Base-by-base conservation (phyloP, 2,797 vertebrate species). In the Danionella dracula region DNA sequence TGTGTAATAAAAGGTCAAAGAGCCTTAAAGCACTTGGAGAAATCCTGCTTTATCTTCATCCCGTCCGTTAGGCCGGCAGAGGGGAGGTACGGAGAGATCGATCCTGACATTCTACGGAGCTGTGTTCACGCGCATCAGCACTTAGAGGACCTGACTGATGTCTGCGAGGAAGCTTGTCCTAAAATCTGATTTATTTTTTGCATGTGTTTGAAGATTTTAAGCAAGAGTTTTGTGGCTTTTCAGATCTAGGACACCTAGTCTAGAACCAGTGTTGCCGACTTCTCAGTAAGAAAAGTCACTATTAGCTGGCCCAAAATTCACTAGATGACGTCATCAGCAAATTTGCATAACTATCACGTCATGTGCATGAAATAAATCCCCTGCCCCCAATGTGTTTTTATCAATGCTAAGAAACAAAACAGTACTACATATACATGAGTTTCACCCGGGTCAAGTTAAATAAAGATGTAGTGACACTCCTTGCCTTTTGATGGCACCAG, bases 1-100 rank as follows among this genome's bases (percentile, higher is more conserved):
- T 79, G 83, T 69, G 67, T 77, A 75, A 81, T 80, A 66, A 82
- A 86, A 87, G 83, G 83, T 86, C 84, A 84, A 72, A 45, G 29
- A 62, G 64, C 76, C 71, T 58, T 68, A 68, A 58, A 35, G 78
- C 71, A 71, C 72, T 66, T 75, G 64, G 66, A 77, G 80, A 78
- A 76, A 74, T 66, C 61, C 8, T 1, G 41, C 72, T 67, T 79
- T 80, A 77, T 58, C 65, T 75, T 81, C 55, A 71, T 81, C 55
- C 72, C 72, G 73, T 56, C 35, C 5, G 53, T 75, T 68, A 35
- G 6, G 6, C 32, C 32, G 8, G 8, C 73, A 59, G 72, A 70
- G 59, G 64, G 69, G 64, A 72, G 79, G 81, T 78, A 75, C 83
- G 83, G 81, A 73, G 23, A 76, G 76, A 85, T 81, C 66, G 79